Conservation (phyloP, 2,888 invertebrate genomes). For the Amphipyra berbera region DNA sequence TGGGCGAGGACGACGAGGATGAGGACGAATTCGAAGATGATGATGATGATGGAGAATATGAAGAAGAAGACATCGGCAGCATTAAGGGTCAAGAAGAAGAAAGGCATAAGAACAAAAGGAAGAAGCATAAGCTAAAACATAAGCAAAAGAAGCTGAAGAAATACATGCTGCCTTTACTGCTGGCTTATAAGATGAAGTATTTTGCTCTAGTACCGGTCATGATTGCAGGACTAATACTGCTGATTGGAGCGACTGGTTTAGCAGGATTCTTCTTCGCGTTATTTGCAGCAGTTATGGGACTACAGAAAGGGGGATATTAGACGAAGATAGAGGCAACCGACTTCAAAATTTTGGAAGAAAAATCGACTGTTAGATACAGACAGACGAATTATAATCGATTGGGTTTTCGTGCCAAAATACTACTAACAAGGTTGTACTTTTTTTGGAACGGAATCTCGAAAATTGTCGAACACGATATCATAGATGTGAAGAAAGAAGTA, state of each 20-base stretch:
- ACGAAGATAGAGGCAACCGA: constrained; percentile 50
- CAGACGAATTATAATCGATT: constrained; percentile 50
- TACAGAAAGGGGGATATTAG: constrained; percentile 89
- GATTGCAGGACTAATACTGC: constrained; percentile 92
- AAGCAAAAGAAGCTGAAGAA: constrained; percentile 91
- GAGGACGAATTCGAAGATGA: constrained; percentile 67
- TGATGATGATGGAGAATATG: constrained; percentile 70
- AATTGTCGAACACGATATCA: constrained; percentile 18
- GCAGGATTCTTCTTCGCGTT: constrained; percentile 97
- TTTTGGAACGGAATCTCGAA: constrained; percentile 29
- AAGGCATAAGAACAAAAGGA: constrained; percentile 64
- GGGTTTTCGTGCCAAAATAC: constrained; percentile 25
- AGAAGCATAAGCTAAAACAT: constrained; percentile 40
- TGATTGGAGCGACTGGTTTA: constrained; percentile 94
- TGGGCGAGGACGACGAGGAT: constrained; percentile 77
- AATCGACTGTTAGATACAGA: constrained; percentile 28
- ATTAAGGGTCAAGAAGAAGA: constrained; percentile 56
- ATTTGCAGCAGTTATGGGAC: constrained; percentile 95
- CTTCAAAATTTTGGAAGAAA: constrained; percentile 47
- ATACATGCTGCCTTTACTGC: constrained; percentile 93
- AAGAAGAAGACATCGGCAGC: constrained; percentile 64
- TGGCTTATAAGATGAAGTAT: constrained; percentile 96
- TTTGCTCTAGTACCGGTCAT: constrained; percentile 94
- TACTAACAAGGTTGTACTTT: constrained; percentile 34
- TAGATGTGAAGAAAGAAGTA: background rate